Evolutionary conservation across 2,888 invertebrate species (phyloP).

Genomic region (Choreutis nemorana): DNA sequence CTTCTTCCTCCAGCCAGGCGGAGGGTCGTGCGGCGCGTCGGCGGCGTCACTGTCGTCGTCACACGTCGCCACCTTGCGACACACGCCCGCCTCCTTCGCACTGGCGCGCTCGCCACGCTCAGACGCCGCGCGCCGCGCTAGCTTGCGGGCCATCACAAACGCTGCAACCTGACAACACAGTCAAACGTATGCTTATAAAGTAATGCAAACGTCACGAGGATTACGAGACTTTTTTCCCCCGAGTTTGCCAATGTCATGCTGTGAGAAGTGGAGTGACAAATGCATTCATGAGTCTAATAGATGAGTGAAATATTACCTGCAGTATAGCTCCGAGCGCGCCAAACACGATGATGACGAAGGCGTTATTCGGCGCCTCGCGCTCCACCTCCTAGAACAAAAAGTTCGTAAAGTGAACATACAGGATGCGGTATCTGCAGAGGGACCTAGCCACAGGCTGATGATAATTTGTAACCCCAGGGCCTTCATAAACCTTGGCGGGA

Average conservation of each 20-base stretch:
- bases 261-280: not conserved
- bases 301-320: constrained; percentile 24
- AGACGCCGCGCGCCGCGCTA: constrained; percentile 14
- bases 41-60: constrained; percentile 19
- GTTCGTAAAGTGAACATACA: too few relatives aligned
- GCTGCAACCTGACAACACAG: constrained; percentile 35
- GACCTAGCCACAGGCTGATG: too few relatives aligned
- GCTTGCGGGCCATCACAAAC: constrained; percentile 41
- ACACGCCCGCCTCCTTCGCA: constrained; percentile 14
- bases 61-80: constrained; percentile 8
- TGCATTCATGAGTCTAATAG: not conserved
- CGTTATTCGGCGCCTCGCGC: constrained; percentile 55
- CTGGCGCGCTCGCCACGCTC: constrained; percentile 11
- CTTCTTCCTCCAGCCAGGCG: constrained; percentile 48
- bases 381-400: constrained; percentile 43
- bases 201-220: not conserved
- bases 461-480: too few relatives aligned
- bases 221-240: not conserved
- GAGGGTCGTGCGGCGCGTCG: constrained; percentile 13
- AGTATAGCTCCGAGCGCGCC: constrained; percentile 34
- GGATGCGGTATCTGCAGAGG: too few relatives aligned
- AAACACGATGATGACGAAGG: constrained; percentile 42
- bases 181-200: not conserved
- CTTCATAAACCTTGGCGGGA: too few relatives aligned
- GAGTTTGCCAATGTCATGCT: not conserved